Conservation (phyloP, 64 coral and sea anemone genomes). For the Dendrophyllia cribrosa region DNA sequence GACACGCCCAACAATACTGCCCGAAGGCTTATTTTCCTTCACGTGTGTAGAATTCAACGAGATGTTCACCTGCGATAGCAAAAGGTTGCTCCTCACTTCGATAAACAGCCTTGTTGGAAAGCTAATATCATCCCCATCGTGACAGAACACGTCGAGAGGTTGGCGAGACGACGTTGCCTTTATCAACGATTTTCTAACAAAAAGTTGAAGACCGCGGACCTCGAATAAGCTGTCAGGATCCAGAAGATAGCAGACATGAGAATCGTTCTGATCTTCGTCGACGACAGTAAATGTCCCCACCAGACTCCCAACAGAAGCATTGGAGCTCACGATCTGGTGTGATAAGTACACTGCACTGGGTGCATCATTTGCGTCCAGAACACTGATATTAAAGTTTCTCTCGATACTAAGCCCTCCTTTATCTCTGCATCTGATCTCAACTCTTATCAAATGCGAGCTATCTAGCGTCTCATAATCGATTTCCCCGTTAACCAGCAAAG, state of each 20-base stretch:
- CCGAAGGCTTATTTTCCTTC: slow-evolving; percentile 69
- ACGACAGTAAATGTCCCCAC: slow-evolving; percentile 72
- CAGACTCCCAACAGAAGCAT: slow-evolving; percentile 61
- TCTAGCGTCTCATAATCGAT: slow-evolving; percentile 75
- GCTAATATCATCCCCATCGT: slow-evolving; percentile 22
- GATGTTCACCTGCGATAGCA: slow-evolving; percentile 74
- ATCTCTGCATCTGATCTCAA: slow-evolving; percentile 67
- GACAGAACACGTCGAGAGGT: slow-evolving; percentile 60
- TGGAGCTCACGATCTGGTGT: slow-evolving; percentile 68
- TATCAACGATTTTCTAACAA: slow-evolving; percentile 50
- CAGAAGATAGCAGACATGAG: slow-evolving; percentile 63
- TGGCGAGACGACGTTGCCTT: slow-evolving; percentile 75
- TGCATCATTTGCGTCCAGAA: slow-evolving; percentile 75
- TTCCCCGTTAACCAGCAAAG: slow-evolving; percentile 61
- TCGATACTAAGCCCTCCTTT: slow-evolving; percentile 63
- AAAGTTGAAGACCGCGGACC: slow-evolving; percentile 61
- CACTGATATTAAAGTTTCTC: slow-evolving; percentile 51
- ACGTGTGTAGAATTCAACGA: slow-evolving; percentile 64
- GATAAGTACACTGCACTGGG: slow-evolving; percentile 59
- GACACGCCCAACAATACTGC: slow-evolving; percentile 63
- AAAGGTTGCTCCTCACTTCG: slow-evolving; percentile 70
- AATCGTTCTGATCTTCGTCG: slow-evolving; percentile 67
- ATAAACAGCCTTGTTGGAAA: slow-evolving; percentile 70
- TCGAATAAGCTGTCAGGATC: slow-evolving; percentile 69
- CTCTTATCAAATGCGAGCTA: slow-evolving; percentile 50